Evolutionary conservation across 2,888 invertebrate genomes (phyloP), one percentile per base, ranked within the genome.

Genomic region (Athalia cordata): DNA sequence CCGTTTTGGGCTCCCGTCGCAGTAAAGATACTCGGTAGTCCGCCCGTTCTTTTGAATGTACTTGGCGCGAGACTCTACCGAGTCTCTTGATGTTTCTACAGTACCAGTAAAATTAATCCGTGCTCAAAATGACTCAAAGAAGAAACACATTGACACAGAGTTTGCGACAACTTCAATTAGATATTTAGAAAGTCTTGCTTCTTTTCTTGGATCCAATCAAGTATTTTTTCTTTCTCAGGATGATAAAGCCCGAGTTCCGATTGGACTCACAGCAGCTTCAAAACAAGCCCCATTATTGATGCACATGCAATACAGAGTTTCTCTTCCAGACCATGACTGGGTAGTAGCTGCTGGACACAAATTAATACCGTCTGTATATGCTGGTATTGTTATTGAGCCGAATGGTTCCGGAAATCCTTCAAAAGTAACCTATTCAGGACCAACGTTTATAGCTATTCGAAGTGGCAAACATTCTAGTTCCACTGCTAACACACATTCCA

Each of bases 361-460:
- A 77, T 79, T 89, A 0, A 86, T 87, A 66, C 86, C 87, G 1
- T 85, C 84, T n/a, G 86, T 89, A 1, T 88, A 87, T 82, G 88
- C 85, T 29, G 83, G 75, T 5, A 80, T 84, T 57, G 76, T 62
- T 61, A 82, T 88, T 4, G 83, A 83, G 61, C 65, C 68, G 13
- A 81, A 85, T 80, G 81, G 78, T 49, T 61, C 84, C 79, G 86
- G 87, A 68, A 80, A 83, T 62, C 82, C 84, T 78, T 77, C 87
- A 83, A 87, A 87, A 67, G 88, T 90, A 45, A 77, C 84, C 45
- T 89, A 89, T 78, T 86, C 84, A 77, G 91, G 90, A 11, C 90
- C 91, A 72, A 91, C 90, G 74, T 89, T 88, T 82, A 84, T 91
- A 57, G 86, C 89, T 8, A 86, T 88, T 11, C 61, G 86, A 11